Evolutionary conservation across 1,140 invertebrate genomes (phyloP), one percentile per base, ranked within the genome.

Genomic region (Melanaphis sacchari): DNA sequence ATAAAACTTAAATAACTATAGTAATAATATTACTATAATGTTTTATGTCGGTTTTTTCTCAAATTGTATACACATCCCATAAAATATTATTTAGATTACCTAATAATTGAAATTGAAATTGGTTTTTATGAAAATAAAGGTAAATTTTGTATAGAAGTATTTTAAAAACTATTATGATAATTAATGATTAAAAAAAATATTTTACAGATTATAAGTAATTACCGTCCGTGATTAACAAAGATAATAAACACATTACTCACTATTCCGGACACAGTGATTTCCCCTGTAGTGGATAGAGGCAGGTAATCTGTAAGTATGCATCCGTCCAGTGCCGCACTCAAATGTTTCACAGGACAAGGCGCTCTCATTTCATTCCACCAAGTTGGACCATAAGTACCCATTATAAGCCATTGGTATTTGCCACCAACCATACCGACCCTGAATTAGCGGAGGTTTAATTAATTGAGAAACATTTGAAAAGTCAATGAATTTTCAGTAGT

Each of bases 381-480:
- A 43, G 97, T 96, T 49, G 96, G 96, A 93, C 96, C 96, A 95
- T 98, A 98, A 52, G 97, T 98, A 1, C 98, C 98, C 95, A 98
- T 97, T 21, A 99, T 97, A 1, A 99, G 97, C 99, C 99, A 99
- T 94, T 99, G 98, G 96, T 99, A 99, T 94, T 98, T 97, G 8
- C 97, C 96, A 0, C 99, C 99, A 94, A 97, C 99, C 97, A 99
- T 96, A 94, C 98, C 97, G 95, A 97, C 95, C 94, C 97, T 97
- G 43, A 46, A 93, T 49, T 11, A 76, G 11, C 2, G 31, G 15
- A 76, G 1, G n/a, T 76, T 59, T 59, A 5, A 66, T 66, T n/a
- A 18, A 76, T 76, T n/a, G 36, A 5, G n/a, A 76, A n/a, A 76
- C 15, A n/a, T 18, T n/a, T 18, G 31, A n/a, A n/a, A 76, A 76